phyloP scores from a whole-genome alignment of 1,140 invertebrate species.

The Proales similis region DNA sequence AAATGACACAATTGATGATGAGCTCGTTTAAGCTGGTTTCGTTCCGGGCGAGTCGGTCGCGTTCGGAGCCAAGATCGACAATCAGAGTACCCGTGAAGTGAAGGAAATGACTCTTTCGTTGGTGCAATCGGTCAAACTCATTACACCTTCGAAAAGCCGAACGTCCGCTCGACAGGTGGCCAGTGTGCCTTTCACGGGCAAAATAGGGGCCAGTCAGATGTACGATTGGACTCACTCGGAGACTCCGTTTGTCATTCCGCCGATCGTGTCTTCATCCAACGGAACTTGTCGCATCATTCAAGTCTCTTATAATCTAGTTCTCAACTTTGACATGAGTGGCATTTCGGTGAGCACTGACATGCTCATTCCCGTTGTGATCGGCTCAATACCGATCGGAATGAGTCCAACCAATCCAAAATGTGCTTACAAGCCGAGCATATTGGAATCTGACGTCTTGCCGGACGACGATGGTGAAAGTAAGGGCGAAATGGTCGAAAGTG shows the following conservation, averaged over 20 bases:
- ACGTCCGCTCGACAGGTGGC: constrained; percentile 6
- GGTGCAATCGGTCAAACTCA: constrained; percentile 19
- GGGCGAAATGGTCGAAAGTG: constrained; percentile 31
- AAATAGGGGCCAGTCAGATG: not conserved
- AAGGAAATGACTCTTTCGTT: constrained; percentile 4
- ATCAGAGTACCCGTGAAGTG: constrained; percentile 2
- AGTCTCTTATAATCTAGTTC: constrained; percentile 4
- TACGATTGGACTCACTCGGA: not conserved
- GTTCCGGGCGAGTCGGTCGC: constrained; percentile 24
- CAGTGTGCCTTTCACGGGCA: not conserved
- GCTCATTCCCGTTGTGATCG: constrained; percentile 14
- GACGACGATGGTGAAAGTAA: not conserved
- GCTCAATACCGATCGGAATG: constrained; percentile 13
- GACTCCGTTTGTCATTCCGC: constrained; percentile 3
- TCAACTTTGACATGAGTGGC: constrained; percentile 32
- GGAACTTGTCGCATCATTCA: constrained; percentile 33
- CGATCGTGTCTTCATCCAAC: constrained; percentile 27
- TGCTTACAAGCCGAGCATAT: not conserved
- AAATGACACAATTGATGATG: not conserved
- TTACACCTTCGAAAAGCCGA: too few species aligned
- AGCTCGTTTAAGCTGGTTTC: constrained; percentile 7
- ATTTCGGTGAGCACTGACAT: constrained; percentile 14
- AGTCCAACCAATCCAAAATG: constrained; percentile 2
- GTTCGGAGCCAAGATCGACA: constrained; percentile 10
- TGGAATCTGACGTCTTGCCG: too few species aligned